Base-by-base conservation (phyloP, 2,113 vertebrate species). In the Semicossyphus pulcher region DNA sequence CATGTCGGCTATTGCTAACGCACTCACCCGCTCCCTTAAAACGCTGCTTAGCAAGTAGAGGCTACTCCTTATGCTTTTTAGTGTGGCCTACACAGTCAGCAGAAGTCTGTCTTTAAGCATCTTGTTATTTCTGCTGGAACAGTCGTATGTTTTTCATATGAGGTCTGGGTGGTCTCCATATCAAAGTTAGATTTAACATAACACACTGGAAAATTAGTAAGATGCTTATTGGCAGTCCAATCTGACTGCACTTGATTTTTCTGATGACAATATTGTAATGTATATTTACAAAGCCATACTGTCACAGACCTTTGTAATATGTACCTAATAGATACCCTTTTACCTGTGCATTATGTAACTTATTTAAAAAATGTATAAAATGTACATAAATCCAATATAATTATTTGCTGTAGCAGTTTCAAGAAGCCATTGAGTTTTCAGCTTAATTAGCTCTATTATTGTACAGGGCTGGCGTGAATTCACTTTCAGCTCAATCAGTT, bases 1-100 rank as follows among this genome's bases (percentile, higher is more conserved):
- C 91, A 98, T 98, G 97, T 96, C 96, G 78, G 95, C 97, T 91
- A 96, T 98, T 83, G 95, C 97, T 93, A 98, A 97, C 92, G 95
- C 97, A 93, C 96, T 99, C 93, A 99, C 96, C 88, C 95, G 96
- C 94, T 99, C 97, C 92, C 96, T 99, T 93, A 98, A 98, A 95
- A 97, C 94, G 93, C 97, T 99, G 96, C 97, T 98, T 91, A 98
- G 96, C 93, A 99, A 98, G 92, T 97, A 95, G 84, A 83, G 72
- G 78, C 83, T 80, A 58, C 44, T 72, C 57, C 61, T 69, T 68
- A 58, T 81, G 66, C 80, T 80, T 72, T 80, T 58, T 82, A 72
- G 85, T 78, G 89, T 87, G 79, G 86, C 88, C 84, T 87, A 82
- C 45, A 57, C 73, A 80, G 83, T 89, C 85, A 49, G 76, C 11